Conservation (phyloP, 2,888 invertebrate genomes). For the Archips crataeganus region DNA sequence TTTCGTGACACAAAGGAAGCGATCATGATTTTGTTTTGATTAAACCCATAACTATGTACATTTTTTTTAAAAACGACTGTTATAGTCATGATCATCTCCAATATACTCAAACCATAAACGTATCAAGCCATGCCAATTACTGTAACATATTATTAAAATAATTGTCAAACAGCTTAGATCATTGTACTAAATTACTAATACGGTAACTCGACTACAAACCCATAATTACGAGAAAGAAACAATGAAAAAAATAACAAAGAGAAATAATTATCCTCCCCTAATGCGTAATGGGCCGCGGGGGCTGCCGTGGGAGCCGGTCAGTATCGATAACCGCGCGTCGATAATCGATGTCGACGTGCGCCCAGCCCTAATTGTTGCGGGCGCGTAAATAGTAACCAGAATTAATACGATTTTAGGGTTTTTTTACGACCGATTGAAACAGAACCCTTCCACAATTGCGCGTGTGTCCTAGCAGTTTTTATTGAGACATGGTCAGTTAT, state of each 20-base stretch:
- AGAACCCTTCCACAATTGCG: too few relatives aligned
- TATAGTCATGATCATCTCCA: too few relatives aligned
- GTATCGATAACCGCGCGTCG: conserved; percentile 20
- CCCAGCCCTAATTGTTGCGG: conserved; percentile 14
- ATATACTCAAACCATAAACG: neutral
- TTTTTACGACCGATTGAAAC: too few relatives aligned
- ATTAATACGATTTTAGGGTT: neutral
- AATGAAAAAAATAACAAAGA: conserved; percentile 18
- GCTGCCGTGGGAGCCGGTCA: conserved; percentile 15
- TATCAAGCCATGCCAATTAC: neutral
- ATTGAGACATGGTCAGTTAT: too few relatives aligned
- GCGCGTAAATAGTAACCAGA: neutral
- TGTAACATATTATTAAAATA: neutral
- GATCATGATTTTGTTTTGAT: too few relatives aligned
- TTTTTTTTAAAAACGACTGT: too few relatives aligned
- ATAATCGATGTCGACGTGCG: conserved; percentile 15
- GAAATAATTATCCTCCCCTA: conserved; percentile 27
- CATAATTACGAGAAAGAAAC: conserved; percentile 16
- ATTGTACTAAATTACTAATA: neutral
- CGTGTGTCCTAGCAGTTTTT: too few relatives aligned
- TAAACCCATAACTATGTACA: too few relatives aligned
- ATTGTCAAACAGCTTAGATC: neutral
- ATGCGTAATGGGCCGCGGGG: conserved; percentile 10
- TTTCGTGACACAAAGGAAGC: too few relatives aligned
- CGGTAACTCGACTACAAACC: neutral